Conservation (phyloP, 1,140 invertebrate species). For the Conus ventricosus region DNA sequence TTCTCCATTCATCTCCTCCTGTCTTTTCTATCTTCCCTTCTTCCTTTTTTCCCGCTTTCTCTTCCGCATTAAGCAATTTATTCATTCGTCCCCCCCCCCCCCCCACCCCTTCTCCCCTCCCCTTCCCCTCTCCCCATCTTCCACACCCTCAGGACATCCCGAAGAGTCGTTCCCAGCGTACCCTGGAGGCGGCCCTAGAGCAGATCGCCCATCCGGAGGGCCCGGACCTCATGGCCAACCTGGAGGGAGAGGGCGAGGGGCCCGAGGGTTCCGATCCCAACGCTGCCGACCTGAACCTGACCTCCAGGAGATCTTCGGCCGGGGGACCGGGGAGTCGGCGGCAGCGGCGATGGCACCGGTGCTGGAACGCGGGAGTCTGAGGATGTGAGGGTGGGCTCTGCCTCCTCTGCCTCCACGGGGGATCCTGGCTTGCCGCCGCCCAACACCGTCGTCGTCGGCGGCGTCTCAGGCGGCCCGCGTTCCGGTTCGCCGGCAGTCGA, state of each 20-base stretch:
- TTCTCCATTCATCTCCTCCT: neutral
- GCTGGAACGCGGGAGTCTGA: slow-evolving; percentile 17
- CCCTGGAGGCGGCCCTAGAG: slow-evolving; percentile 39
- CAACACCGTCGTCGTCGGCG: neutral
- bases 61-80: no score
- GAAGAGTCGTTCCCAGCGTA: neutral
- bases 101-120: neutral
- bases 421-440: slow-evolving; percentile 11
- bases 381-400: neutral
- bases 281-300: no score
- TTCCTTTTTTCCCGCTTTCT: no score
- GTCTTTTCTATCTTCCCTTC: neutral
- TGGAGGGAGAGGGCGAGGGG: neutral
- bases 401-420: no score
- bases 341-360: neutral
- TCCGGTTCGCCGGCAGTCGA: slow-evolving; percentile 36
- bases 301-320: neutral
- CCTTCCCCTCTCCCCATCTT: neutral
- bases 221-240: slow-evolving; percentile 32
- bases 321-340: neutral
- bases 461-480: neutral
- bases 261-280: neutral
- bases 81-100: neutral
- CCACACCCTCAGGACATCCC: neutral
- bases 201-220: slow-evolving; percentile 45